These are phyloP conservation scores for Bursaphelenchus mucronatus DNA, from an alignment of 1,140 invertebrate genomes.

Conservation along the genomic window DNA sequence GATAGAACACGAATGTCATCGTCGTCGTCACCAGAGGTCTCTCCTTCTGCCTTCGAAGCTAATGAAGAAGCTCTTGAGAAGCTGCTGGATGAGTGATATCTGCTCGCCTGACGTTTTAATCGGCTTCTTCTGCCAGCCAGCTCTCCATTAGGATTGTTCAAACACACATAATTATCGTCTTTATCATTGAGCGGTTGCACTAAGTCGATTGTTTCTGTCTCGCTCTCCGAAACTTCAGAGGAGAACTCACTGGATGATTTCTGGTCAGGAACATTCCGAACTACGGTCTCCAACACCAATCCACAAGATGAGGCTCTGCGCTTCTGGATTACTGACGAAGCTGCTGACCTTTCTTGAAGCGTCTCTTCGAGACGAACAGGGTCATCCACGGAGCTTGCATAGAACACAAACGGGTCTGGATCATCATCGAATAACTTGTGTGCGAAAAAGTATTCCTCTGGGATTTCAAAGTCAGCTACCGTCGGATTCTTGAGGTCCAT, in stretches of 20 bases:
- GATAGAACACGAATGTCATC: too few relatives aligned
- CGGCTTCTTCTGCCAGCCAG: background rate
- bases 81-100: conserved; percentile 5
- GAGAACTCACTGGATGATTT: conserved; percentile 11
- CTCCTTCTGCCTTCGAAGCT: too few relatives aligned
- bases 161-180: background rate
- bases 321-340: conserved; percentile 6
- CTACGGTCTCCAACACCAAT: conserved; percentile 2
- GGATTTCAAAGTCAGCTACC: conserved; percentile 1
- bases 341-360: conserved; percentile 9
- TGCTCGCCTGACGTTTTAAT: conserved; percentile 7
- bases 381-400: conserved; percentile 35
- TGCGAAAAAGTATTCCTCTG: background rate
- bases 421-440: background rate
- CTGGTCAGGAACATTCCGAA: background rate
- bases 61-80: background rate
- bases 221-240: conserved; percentile 1
- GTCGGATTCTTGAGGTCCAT: background rate
- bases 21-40: too few relatives aligned
- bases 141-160: background rate
- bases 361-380: conserved; percentile 3
- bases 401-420: conserved; percentile 30
- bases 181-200: conserved; percentile 4
- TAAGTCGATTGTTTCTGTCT: background rate
- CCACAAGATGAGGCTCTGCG: conserved; percentile 7